These are phyloP conservation scores for Aphelocoma californica DNA, from an alignment of 2,797 vertebrate genomes.

Conservation along the genomic window DNA sequence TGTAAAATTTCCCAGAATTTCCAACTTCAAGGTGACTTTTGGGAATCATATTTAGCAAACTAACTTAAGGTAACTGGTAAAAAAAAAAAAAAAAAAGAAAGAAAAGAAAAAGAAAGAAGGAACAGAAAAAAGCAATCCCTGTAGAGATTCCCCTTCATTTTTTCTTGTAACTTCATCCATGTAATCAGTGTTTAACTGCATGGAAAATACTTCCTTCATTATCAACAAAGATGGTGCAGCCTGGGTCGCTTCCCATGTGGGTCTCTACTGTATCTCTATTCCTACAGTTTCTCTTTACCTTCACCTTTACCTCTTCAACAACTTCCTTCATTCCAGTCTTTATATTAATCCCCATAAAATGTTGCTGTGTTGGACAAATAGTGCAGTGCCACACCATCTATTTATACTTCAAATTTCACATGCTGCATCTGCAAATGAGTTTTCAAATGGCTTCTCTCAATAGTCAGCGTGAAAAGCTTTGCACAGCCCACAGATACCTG, in stretches of 20 bases:
- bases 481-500: background rate
- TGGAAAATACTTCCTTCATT: background rate
- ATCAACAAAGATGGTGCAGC: background rate
- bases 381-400: background rate
- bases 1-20: background rate
- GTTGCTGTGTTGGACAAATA: background rate
- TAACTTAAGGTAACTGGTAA: background rate
- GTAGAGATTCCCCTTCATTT: background rate
- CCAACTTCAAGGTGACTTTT: background rate
- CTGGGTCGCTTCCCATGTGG: rapidly evolving
- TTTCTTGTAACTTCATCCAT: background rate
- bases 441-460: background rate
- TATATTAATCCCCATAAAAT: background rate
- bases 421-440: background rate
- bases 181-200: background rate
- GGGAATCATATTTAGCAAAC: background rate
- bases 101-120: background rate
- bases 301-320: background rate
- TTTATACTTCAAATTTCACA: background rate
- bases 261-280: background rate
- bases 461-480: background rate
- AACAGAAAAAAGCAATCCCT: background rate
- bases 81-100: background rate
- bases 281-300: background rate
- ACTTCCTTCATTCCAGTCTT: background rate